phyloP scores from a whole-genome alignment of 2,888 invertebrate genomes.

The Drepana falcataria region DNA sequence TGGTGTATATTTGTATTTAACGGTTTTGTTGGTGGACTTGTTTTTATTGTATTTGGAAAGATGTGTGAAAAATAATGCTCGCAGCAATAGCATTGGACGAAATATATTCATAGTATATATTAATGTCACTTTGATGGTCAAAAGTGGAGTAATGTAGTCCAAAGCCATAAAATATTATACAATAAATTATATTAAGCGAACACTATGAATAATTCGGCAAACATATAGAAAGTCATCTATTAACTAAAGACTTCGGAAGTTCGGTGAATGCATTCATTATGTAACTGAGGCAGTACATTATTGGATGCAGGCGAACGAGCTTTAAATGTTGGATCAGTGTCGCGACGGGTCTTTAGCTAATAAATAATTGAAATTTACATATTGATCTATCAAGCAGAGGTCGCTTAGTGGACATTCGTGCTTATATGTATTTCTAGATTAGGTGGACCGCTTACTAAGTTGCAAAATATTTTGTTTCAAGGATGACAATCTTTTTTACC shows the following conservation, averaged over 20 bases:
- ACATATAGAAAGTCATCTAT: background rate
- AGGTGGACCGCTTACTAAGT: constrained; percentile 36
- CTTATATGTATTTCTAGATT: constrained; percentile 48
- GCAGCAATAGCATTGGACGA: background rate
- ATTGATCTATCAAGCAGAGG: constrained; percentile 61
- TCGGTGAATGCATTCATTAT: background rate
- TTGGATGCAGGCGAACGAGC: constrained; percentile 22
- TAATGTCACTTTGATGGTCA: background rate
- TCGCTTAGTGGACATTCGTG: constrained; percentile 53
- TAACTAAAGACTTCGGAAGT: background rate
- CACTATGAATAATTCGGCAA: background rate
- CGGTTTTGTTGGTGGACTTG: too few relatives aligned
- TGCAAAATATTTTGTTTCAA: constrained; percentile 50
- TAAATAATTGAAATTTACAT: constrained; percentile 60
- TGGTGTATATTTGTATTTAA: too few relatives aligned
- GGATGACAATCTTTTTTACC: constrained; percentile 35
- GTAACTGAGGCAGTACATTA: background rate
- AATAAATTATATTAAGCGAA: background rate
- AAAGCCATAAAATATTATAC: background rate
- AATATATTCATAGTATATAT: background rate
- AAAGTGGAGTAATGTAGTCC: background rate
- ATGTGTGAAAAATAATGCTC: too few relatives aligned
- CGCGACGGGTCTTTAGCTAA: constrained; percentile 34
- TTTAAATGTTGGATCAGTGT: constrained; percentile 26
- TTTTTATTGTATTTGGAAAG: too few relatives aligned